These are phyloP conservation scores for Pangasianodon gigas DNA, from an alignment of 2,113 vertebrate species.

Conservation along the genomic window DNA sequence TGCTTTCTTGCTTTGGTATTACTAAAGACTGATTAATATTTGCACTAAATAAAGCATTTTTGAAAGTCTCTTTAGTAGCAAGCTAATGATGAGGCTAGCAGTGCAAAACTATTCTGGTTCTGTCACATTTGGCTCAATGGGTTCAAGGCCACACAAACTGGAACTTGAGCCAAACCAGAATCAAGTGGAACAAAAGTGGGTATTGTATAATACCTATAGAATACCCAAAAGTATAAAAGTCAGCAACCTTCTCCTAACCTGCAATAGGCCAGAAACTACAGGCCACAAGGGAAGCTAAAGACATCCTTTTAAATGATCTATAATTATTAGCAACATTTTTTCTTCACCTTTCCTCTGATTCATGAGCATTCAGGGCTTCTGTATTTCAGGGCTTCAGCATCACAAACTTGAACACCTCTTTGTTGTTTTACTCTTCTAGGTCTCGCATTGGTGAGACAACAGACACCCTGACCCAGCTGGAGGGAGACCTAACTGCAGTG, in stretches of 20 bases:
- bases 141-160: not conserved
- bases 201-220: not conserved
- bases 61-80: not conserved
- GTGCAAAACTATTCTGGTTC: not conserved
- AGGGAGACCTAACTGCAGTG: constrained; percentile 82
- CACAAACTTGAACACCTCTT: not conserved
- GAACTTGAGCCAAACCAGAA: not conserved
- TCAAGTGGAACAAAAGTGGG: not conserved
- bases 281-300: not conserved
- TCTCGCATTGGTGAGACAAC: constrained; percentile 84
- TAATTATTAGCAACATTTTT: not conserved
- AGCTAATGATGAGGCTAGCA: not conserved
- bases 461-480: constrained; percentile 82
- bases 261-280: not conserved
- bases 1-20: not conserved
- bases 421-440: constrained; percentile 63
- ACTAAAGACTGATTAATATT: not conserved
- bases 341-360: not conserved
- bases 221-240: not conserved
- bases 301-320: not conserved
- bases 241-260: not conserved
- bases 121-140: not conserved
- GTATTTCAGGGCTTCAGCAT: not conserved
- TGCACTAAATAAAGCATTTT: not conserved
- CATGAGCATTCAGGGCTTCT: not conserved